phyloP scores from a whole-genome alignment of 1,140 invertebrate species.

The Sogatella furcifera region DNA sequence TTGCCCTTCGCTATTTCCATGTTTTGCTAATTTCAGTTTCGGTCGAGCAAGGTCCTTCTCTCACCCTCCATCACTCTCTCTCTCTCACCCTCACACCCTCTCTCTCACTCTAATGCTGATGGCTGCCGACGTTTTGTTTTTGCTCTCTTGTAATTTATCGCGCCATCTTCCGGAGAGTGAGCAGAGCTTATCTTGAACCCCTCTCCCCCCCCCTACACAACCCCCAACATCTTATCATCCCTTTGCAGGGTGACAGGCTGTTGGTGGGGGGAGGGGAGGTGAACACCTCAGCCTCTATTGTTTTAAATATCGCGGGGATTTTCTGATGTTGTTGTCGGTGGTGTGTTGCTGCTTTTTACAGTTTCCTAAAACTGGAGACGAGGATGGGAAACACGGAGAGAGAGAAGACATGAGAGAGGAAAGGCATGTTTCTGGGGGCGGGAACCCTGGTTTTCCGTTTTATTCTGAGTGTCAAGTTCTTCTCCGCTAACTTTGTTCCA shows the following conservation, averaged over 20 bases:
- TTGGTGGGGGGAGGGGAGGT: no score
- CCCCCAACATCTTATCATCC: neutral
- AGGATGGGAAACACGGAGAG: no score
- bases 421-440: no score
- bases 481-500: no score
- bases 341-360: no score
- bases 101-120: neutral
- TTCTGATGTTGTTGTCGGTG: neutral
- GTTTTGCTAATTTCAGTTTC: slow-evolving; percentile 13
- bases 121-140: slow-evolving; percentile 9
- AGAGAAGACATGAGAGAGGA: no score
- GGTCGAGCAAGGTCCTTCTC: no score
- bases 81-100: no score
- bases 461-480: no score
- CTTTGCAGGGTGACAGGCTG: neutral
- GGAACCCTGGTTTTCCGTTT: no score
- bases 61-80: no score
- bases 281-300: neutral
- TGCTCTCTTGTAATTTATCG: slow-evolving; percentile 10
- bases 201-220: neutral
- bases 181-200: slow-evolving; percentile 11
- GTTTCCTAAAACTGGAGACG: no score
- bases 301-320: slow-evolving; percentile 1
- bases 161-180: slow-evolving; percentile 12
- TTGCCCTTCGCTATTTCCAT: slow-evolving; percentile 13